Conservation (phyloP, 1,140 invertebrate species). For the Tetragonula clypearis region DNA sequence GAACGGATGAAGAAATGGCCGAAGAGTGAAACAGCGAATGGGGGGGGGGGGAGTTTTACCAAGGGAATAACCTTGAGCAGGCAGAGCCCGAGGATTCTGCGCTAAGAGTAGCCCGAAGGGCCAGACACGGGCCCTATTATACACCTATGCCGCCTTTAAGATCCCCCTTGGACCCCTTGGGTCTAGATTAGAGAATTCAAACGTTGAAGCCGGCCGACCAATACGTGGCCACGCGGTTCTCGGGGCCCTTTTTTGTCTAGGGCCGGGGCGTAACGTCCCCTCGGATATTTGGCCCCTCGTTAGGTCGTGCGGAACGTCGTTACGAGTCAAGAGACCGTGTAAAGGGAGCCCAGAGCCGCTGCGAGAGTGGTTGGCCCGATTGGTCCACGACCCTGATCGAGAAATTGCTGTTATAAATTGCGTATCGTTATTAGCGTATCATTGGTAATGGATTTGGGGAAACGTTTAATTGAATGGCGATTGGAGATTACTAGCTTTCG, state of each 20-base stretch:
- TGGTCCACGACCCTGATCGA: neutral
- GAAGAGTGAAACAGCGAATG: neutral
- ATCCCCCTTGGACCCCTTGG: constrained; percentile 50
- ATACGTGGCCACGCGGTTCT: constrained; percentile 53
- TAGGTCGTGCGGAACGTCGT: constrained; percentile 56
- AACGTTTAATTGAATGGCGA: constrained; percentile 8
- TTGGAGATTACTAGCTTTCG: neutral
- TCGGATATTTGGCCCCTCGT: constrained; percentile 60
- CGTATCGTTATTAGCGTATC: neutral
- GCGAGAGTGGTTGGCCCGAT: constrained; percentile 4
- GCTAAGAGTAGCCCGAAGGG: constrained; percentile 71
- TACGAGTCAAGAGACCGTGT: constrained; percentile 42
- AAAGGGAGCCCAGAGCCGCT: neutral
- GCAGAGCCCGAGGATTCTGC: neutral
- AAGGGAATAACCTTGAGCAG: constrained; percentile 1
- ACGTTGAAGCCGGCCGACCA: constrained; percentile 49
- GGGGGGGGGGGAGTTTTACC: neutral
- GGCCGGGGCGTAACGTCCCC: constrained; percentile 56
- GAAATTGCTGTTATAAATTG: constrained; percentile 39
- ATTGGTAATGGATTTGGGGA: neutral
- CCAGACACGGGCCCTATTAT: constrained; percentile 74
- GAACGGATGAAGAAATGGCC: neutral
- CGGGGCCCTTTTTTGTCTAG: constrained; percentile 69
- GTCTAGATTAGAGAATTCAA: constrained; percentile 65
- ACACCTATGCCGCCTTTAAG: constrained; percentile 75